These are phyloP conservation scores for Cygnus atratus DNA, from an alignment of 2,113 vertebrate genomes.

Conservation along the genomic window DNA sequence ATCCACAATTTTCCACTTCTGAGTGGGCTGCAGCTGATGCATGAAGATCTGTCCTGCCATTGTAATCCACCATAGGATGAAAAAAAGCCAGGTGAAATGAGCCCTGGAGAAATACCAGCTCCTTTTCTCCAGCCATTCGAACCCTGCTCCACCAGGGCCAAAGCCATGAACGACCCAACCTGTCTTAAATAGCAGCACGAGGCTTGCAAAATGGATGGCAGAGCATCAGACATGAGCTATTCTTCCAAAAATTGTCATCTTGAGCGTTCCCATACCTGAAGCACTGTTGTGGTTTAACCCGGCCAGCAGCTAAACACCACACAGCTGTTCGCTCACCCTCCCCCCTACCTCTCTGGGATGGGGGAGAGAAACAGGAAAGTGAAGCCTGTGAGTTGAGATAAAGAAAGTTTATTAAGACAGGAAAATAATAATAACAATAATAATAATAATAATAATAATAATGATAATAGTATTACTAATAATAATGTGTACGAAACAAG, in stretches of 20 bases:
- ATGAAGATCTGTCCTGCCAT: neutral
- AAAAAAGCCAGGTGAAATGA: rapidly evolving
- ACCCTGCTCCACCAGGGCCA: neutral
- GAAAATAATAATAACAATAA: too few relatives aligned
- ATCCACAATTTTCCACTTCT: neutral
- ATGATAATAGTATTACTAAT: too few relatives aligned
- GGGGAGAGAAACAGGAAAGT: too few relatives aligned
- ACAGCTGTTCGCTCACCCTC: too few relatives aligned
- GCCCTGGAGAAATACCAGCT: rapidly evolving
- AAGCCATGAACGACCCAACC: rapidly evolving
- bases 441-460: too few relatives aligned
- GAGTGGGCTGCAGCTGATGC: neutral
- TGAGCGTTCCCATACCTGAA: neutral
- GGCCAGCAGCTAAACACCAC: too few relatives aligned
- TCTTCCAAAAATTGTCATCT: rapidly evolving
- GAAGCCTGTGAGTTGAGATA: too few relatives aligned
- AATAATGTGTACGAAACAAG: too few relatives aligned
- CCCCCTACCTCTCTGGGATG: too few relatives aligned
- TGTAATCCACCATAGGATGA: neutral
- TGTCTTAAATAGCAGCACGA: neutral
- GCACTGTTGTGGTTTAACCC: too few relatives aligned
- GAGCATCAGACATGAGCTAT: neutral
- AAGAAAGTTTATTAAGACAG: too few relatives aligned
- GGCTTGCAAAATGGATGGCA: rapidly evolving
- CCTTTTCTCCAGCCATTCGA: neutral